Evolutionary conservation across 1,140 invertebrate species (phyloP).

Genomic region (Drosophila suzukii): DNA sequence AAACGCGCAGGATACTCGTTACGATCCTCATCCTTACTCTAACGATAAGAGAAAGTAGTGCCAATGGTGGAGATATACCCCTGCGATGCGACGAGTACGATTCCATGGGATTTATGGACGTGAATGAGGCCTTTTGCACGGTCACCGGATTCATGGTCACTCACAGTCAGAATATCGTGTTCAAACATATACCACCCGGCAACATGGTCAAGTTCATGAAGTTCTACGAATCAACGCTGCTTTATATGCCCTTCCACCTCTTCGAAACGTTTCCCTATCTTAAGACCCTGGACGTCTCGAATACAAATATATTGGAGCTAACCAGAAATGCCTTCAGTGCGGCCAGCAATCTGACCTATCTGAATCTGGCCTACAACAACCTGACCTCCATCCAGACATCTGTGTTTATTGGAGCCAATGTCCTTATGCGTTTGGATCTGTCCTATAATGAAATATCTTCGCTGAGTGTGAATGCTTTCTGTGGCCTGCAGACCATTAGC

Average conservation of each 20-base stretch:
- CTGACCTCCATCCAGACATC: constrained; percentile 72
- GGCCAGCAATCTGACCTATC: constrained; percentile 64
- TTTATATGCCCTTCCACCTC: constrained; percentile 77
- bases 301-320: constrained; percentile 72
- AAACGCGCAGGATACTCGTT: background rate
- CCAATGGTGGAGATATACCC: constrained; percentile 57
- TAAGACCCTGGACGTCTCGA: constrained; percentile 75
- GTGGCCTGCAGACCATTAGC: constrained; percentile 63
- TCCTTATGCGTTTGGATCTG: constrained; percentile 70
- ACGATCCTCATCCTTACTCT: constrained; percentile 25
- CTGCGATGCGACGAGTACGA: constrained; percentile 78
- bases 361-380: constrained; percentile 79
- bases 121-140: constrained; percentile 75
- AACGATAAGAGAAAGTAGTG: background rate
- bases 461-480: constrained; percentile 74
- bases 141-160: constrained; percentile 76
- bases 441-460: constrained; percentile 67
- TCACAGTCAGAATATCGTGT: constrained; percentile 75
- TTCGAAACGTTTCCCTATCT: constrained; percentile 73
- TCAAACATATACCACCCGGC: constrained; percentile 60
- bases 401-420: constrained; percentile 75
- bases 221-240: constrained; percentile 77
- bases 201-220: constrained; percentile 83
- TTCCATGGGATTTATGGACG: constrained; percentile 55
- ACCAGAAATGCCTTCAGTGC: constrained; percentile 74